Base-by-base conservation (phyloP, 2,113 vertebrate genomes). In the Oreochromis spilurus region DNA sequence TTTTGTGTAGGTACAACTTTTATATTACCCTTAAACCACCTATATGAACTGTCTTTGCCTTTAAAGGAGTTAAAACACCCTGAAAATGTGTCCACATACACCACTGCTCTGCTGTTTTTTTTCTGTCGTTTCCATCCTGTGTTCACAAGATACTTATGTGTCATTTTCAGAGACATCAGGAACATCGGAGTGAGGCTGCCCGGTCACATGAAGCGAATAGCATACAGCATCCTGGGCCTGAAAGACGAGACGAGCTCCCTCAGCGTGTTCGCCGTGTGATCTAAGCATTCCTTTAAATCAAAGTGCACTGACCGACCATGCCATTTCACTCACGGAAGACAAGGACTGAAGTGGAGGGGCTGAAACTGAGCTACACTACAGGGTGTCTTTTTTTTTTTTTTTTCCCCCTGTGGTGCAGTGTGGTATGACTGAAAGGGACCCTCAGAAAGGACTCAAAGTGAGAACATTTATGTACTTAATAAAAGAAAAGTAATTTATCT, bases 191-290 rank as follows among this genome's bases (percentile, higher is more conserved):
- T 99, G 53, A 97, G 97, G 6, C 90, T 99, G 83, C 97, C 98
- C 0, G 98, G 98, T 12, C 98, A 99, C 96, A 98, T 99, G 96
- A 99, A 99, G 85, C 97, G 98, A 87, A 97, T 99, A 2, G 96
- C 97, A 79, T 99, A 98, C 95, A 99, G 98, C 96, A 97, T 99
- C 89, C 92, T 99, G 93, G 97, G 98, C 12, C 95, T 99, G 89
- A 98, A 98, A 95, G 98, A 99, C 58, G 97, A 98, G 86, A 96
- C 94, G 11, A 97, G 95, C 79, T 92, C 96, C 0, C 95, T 97
- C 88, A 98, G 97, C 31, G 95, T 97, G 70, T 98, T 96, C 65
- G 88, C 96, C 19, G 96, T 97, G 91, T 97, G 94, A 96, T 91
- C 65, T 34, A 43, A 90, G 90, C 93, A 90, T 93, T 92, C 92